phyloP scores from a whole-genome alignment of 2,888 invertebrate species.

The Idaea biselata region DNA sequence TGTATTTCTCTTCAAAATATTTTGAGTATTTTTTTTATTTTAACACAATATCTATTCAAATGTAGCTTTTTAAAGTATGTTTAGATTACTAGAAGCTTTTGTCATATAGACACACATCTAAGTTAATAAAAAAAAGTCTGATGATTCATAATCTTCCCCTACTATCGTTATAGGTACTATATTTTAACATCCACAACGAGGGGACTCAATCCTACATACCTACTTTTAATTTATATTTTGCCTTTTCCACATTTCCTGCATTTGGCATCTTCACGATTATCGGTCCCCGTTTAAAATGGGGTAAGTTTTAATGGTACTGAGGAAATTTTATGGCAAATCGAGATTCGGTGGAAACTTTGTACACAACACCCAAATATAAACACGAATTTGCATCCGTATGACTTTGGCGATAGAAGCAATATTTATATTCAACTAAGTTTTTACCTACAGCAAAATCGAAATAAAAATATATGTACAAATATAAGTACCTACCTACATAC shows the following conservation, averaged over 20 bases:
- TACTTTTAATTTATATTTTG: neutral
- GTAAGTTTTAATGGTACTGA: conserved; percentile 47
- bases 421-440: too few species aligned
- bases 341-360: conserved; percentile 10
- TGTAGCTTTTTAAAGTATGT: too few species aligned
- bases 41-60: too few species aligned
- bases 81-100: too few species aligned
- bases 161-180: neutral
- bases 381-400: neutral
- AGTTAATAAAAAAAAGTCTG: conserved; percentile 4
- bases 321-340: conserved; percentile 41
- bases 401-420: neutral
- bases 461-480: too few species aligned
- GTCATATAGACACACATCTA: conserved; percentile 17
- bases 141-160: conserved; percentile 1
- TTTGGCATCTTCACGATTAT: conserved; percentile 38
- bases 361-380: neutral
- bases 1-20: too few species aligned
- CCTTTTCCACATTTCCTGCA: neutral
- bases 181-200: neutral
- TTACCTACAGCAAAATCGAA: too few species aligned
- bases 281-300: conserved; percentile 41
- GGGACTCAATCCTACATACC: neutral
- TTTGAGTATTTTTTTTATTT: too few species aligned
- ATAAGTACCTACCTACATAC: conserved; percentile 4